Percentiles rank a stretch among this genome's conserved stretches.
Evolutionary conservation across 1,140 invertebrate species (phyloP).

Genomic region (Drosophila fuyamai): DNA sequence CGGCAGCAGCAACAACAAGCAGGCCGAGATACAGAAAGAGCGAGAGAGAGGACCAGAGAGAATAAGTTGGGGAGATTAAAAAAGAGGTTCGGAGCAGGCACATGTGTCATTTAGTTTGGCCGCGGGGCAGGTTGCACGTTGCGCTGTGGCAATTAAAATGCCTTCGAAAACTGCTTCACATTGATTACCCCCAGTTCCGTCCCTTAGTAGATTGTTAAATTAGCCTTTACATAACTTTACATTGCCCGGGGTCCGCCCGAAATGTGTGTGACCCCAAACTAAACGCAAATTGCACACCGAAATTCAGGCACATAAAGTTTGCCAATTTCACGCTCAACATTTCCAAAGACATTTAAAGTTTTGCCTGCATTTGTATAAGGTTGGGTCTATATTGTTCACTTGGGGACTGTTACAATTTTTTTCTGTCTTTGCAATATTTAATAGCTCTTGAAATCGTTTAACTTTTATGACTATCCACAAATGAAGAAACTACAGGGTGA

Average conservation of each 20-base stretch:
- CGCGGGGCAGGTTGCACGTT: conserved; percentile 56
- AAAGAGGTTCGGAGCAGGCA: conserved; percentile 24
- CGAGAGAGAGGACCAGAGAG: neutral
- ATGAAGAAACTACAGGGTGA: conserved; percentile 19
- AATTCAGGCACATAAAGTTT: conserved; percentile 77
- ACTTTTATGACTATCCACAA: conserved; percentile 29
- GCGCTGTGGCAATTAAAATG: conserved; percentile 70
- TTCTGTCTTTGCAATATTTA: conserved; percentile 62
- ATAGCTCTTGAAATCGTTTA: conserved; percentile 46
- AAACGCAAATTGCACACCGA: conserved; percentile 63
- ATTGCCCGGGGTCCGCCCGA: conserved; percentile 39
- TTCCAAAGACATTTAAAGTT: conserved; percentile 53
- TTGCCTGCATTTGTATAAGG: conserved; percentile 37
- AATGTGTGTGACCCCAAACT: conserved; percentile 68
- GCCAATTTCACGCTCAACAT: conserved; percentile 62
- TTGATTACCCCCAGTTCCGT: conserved; percentile 45
- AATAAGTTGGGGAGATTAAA: conserved; percentile 12
- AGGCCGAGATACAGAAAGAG: conserved; percentile 8
- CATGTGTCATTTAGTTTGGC: conserved; percentile 76
- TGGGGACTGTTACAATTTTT: conserved; percentile 37
- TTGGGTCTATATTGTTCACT: conserved; percentile 22
- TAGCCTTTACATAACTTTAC: conserved; percentile 50
- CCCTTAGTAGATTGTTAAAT: conserved; percentile 29
- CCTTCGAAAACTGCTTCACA: conserved; percentile 69
- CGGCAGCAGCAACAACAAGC: conserved; percentile 24